Evolutionary conservation across 2,888 invertebrate species (phyloP), one percentile per base, ranked within the genome.

Genomic region (Hydriomena furcata): DNA sequence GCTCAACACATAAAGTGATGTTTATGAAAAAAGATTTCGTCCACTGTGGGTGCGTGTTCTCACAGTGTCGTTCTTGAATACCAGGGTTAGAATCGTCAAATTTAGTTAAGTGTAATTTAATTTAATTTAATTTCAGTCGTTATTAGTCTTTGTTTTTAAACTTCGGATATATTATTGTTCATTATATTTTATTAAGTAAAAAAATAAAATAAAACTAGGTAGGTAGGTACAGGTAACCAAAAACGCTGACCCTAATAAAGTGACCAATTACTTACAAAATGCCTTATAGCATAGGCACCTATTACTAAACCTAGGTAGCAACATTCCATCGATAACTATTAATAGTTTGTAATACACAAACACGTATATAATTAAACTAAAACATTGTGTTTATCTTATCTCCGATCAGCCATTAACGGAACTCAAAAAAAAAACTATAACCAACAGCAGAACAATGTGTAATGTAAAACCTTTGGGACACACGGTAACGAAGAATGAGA

Each of bases 351-450:
- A 48, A 45, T 58, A 55, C 46, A 60, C 58, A 63, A 58, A 63
- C 55, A 54, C 59, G 56, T 60, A 71, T 82, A 80, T 85, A 87
- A 87, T 87, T 87, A 87, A 84, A 87, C 77, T 79, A 83, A 84
- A 87, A 88, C 85, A 87, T 76, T 79, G 73, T 79, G 79, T 79
- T 68, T 85, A 88, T 90, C 89, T 90, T 71, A 89, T 89, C 89
- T 77, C 58, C 60, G 63, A 85, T 86, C 87, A 75, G 70, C 86
- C 89, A 90, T 90, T 90, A 89, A 85, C 85, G 74, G 74, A 66
- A 67, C 68, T 62, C 78, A 86, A 85, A 87, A 86, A 85, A 87
- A 83, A 82, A 77, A 76, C 66, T 77, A 73, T 71, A 66, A 73
- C 76, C 71, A 70, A 78, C 73, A 70, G 66, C 72, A 71, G 66